These are phyloP conservation scores for Eleutherodactylus coqui DNA, from an alignment of 2,797 vertebrate species.

Conservation along the genomic window DNA sequence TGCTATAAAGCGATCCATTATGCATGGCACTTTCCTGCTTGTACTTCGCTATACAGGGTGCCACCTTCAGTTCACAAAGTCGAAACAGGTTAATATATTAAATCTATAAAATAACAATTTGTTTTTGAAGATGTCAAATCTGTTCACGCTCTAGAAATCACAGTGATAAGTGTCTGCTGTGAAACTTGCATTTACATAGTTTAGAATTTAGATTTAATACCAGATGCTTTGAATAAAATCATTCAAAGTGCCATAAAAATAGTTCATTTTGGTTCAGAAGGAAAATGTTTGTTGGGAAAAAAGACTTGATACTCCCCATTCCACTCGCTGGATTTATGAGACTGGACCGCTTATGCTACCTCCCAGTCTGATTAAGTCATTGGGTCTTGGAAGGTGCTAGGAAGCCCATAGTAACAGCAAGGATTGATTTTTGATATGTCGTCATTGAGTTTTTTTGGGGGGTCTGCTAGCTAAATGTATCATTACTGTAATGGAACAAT, in stretches of 20 bases:
- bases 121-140: slow-evolving; percentile 25
- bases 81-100: slow-evolving; percentile 20
- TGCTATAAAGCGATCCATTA: background rate
- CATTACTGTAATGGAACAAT: slow-evolving; percentile 62
- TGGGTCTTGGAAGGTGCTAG: slow-evolving; percentile 77
- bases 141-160: slow-evolving; percentile 11
- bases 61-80: background rate
- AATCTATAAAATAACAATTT: slow-evolving; percentile 23
- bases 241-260: slow-evolving; percentile 11
- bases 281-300: slow-evolving; percentile 22
- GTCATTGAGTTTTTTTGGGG: slow-evolving; percentile 60
- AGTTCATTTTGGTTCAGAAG: background rate
- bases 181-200: slow-evolving; percentile 1
- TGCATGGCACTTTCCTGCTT: background rate
- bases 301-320: slow-evolving; percentile 53
- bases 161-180: background rate
- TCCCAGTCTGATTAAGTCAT: slow-evolving; percentile 77
- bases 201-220: background rate
- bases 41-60: background rate
- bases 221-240: background rate
- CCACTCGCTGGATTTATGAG: slow-evolving; percentile 68
- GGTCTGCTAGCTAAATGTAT: slow-evolving; percentile 68
- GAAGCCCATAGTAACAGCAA: slow-evolving; percentile 66
- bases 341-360: slow-evolving; percentile 75
- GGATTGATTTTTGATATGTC: slow-evolving; percentile 66